Evolutionary conservation across 2,888 invertebrate genomes (phyloP).

Genomic region (Orthonevra nobilis): DNA sequence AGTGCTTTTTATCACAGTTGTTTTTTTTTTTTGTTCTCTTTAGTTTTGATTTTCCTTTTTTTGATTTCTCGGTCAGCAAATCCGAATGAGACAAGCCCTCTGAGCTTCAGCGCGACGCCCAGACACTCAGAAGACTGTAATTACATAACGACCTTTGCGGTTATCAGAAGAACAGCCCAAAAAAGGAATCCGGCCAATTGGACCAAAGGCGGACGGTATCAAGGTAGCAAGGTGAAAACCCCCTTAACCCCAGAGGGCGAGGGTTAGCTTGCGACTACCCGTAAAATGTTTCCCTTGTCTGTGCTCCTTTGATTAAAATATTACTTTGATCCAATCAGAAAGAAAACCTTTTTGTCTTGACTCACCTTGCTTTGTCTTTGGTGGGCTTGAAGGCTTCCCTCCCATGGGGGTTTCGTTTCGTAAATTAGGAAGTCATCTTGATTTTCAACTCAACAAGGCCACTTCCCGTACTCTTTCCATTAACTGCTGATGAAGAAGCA

Average conservation of each 20-base stretch:
- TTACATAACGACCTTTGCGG: constrained; percentile 59
- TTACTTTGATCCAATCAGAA: constrained; percentile 26
- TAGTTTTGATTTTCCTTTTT: constrained; percentile 6
- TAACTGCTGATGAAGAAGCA: constrained; percentile 15
- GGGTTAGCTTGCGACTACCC: too few relatives aligned
- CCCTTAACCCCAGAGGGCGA: too few relatives aligned
- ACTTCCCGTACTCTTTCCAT: background rate
- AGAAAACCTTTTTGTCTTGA: too few relatives aligned
- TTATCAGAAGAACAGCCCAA: too few relatives aligned
- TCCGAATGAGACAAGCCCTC: background rate
- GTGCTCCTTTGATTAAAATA: constrained; percentile 11
- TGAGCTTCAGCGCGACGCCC: background rate
- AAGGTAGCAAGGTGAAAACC: too few relatives aligned
- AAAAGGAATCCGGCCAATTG: too few relatives aligned
- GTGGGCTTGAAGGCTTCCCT: constrained; percentile 1
- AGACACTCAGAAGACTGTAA: constrained; percentile 42
- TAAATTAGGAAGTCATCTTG: constrained; percentile 29
- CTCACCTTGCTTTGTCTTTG: background rate
- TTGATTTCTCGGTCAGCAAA: constrained; percentile 56
- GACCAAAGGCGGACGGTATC: too few relatives aligned
- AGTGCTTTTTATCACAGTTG: background rate
- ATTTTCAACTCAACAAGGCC: background rate
- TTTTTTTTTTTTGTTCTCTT: background rate
- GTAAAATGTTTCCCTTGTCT: constrained; percentile 18
- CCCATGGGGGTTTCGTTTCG: constrained; percentile 16